Percentiles rank a stretch among this genome's conserved stretches.
Conservation (phyloP, 2,113 vertebrate species). For the Uria aalge region DNA sequence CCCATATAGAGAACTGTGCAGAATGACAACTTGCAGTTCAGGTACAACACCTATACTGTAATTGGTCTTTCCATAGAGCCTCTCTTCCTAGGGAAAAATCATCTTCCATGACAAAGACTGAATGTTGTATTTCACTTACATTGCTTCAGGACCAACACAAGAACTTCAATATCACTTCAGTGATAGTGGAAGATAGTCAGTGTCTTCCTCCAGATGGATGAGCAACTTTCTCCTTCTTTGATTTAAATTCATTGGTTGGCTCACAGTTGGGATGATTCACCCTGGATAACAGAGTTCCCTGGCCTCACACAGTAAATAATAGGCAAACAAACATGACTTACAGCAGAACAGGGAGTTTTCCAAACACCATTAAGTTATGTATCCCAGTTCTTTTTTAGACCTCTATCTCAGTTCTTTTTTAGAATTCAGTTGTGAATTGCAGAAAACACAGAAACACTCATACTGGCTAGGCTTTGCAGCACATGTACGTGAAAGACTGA, state of each 20-base stretch:
- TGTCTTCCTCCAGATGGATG: neutral
- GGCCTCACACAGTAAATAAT: neutral
- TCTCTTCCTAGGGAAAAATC: neutral
- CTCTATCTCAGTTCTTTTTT: neutral
- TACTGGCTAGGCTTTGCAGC: neutral
- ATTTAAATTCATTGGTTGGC: neutral
- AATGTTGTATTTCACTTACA: fast-evolving
- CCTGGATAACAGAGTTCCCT: neutral
- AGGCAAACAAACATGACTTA: neutral
- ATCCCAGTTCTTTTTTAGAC: neutral
- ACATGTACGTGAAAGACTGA: fast-evolving
- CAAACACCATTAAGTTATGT: neutral
- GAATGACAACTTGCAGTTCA: neutral
- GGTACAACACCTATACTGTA: neutral
- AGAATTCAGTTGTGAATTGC: neutral
- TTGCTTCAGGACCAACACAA: neutral
- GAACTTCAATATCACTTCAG: neutral
- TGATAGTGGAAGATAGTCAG: neutral
- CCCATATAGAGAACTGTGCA: neutral
- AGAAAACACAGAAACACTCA: neutral
- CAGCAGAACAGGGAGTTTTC: neutral
- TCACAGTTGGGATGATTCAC: fast-evolving
- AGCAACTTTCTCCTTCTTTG: neutral
- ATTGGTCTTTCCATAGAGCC: fast-evolving
- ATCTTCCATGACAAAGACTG: neutral